A percentile compares a stretch with the other conserved stretches of the same genome.
Conservation (phyloP, 1,140 invertebrate species). For the Cotesia vestalis region DNA sequence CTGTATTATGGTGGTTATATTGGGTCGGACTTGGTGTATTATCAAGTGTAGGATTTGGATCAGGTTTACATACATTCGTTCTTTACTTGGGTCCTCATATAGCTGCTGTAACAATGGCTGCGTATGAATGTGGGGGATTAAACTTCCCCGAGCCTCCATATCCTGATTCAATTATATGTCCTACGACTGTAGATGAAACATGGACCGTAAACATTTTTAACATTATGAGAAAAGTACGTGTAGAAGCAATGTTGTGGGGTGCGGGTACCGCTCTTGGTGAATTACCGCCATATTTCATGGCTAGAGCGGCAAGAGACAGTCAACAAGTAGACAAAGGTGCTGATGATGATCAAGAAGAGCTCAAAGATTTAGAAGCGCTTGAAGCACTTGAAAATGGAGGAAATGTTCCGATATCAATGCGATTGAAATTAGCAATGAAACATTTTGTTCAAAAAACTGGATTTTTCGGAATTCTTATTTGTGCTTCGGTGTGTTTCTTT, state of each 20-base stretch:
- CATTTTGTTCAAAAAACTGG: slow-evolving; percentile 94
- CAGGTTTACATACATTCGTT: slow-evolving; percentile 97
- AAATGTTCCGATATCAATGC: slow-evolving; percentile 75
- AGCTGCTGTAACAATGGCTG: slow-evolving; percentile 95
- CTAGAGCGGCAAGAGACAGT: slow-evolving; percentile 86
- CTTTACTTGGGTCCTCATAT: slow-evolving; percentile 95
- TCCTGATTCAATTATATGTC: slow-evolving; percentile 88
- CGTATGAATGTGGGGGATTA: slow-evolving; percentile 94
- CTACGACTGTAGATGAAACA: slow-evolving; percentile 69
- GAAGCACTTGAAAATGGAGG: slow-evolving; percentile 71
- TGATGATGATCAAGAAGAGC: slow-evolving; percentile 75
- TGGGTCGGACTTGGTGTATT: slow-evolving; percentile 96
- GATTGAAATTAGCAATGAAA: slow-evolving; percentile 87
- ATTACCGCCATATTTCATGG: slow-evolving; percentile 97
- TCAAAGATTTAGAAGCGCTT: slow-evolving; percentile 79
- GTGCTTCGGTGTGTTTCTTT: slow-evolving; percentile 81
- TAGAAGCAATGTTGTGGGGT: slow-evolving; percentile 98
- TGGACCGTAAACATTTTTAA: slow-evolving; percentile 77
- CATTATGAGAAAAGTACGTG: slow-evolving; percentile 95
- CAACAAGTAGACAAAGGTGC: slow-evolving; percentile 60
- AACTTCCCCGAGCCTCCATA: slow-evolving; percentile 95
- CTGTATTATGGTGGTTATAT: slow-evolving; percentile 83
- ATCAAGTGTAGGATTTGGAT: slow-evolving; percentile 96
- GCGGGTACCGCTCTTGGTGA: slow-evolving; percentile 97
- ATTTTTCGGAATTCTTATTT: slow-evolving; percentile 96